These are phyloP conservation scores for Maniola hyperantus DNA, from an alignment of 2,888 invertebrate genomes.

Conservation along the genomic window DNA sequence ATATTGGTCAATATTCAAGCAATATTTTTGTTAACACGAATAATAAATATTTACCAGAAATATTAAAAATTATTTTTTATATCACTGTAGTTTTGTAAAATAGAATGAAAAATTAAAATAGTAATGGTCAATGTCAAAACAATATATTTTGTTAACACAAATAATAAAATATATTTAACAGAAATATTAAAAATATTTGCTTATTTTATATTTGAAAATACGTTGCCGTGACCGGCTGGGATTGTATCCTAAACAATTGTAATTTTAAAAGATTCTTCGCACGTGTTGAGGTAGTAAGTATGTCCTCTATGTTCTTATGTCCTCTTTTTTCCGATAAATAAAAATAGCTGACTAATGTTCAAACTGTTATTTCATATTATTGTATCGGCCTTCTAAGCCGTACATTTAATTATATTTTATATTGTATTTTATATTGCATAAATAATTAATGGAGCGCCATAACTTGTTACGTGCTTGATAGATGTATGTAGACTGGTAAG, in stretches of 20 bases:
- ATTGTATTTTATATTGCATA: background rate
- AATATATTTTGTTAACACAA: background rate
- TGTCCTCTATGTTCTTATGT: no score
- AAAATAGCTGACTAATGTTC: conserved; percentile 21
- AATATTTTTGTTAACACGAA: background rate
- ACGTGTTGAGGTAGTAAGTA: conserved; percentile 15
- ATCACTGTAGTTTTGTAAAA: background rate
- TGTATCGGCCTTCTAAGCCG: no score
- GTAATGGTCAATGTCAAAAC: background rate
- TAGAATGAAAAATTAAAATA: background rate
- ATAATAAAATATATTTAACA: background rate
- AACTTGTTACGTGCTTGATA: conserved; percentile 8
- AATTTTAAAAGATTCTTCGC: conserved; percentile 24
- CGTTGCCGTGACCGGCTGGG: conserved; percentile 24
- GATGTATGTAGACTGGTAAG: conserved; percentile 14
- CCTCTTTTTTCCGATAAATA: conserved; percentile 32
- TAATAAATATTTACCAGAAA: background rate
- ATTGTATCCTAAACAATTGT: conserved; percentile 29
- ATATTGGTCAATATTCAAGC: background rate
- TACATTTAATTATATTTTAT: no score
- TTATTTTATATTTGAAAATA: background rate
- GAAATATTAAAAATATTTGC: background rate
- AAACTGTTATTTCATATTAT: no score
- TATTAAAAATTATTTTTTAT: background rate
- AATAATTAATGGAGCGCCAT: background rate